Conservation (phyloP, 2,888 invertebrate species). For the Pandemis heparana region DNA sequence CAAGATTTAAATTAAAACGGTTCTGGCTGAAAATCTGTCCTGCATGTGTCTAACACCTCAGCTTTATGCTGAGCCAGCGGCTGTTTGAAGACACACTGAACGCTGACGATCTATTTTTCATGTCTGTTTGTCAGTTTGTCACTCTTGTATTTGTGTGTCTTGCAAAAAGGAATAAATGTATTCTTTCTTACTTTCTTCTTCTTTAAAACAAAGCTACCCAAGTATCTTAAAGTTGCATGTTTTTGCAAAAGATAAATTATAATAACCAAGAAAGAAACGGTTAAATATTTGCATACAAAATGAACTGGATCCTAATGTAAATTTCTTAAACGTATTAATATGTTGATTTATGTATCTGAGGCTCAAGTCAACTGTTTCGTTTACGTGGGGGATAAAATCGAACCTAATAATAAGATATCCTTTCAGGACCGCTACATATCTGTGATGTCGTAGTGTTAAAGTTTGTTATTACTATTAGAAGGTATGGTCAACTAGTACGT, state of each 20-base stretch:
- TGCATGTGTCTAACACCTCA: no score
- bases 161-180: no score
- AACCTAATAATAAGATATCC: background rate
- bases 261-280: background rate
- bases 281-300: background rate
- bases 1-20: background rate
- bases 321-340: background rate
- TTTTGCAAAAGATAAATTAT: background rate
- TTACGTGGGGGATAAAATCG: background rate
- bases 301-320: background rate
- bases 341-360: background rate
- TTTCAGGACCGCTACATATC: background rate
- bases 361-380: background rate
- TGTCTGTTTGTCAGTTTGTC: no score
- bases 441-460: background rate
- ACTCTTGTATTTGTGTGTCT: no score
- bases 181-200: no score
- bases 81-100: no score
- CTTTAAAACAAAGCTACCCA: no score
- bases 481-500: background rate
- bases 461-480: no score
- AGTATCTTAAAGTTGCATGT: no score
- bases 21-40: no score
- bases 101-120: no score
- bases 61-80: no score